These are phyloP conservation scores for Halesus radiatus DNA, from an alignment of 1,140 invertebrate species.

Conservation along the genomic window DNA sequence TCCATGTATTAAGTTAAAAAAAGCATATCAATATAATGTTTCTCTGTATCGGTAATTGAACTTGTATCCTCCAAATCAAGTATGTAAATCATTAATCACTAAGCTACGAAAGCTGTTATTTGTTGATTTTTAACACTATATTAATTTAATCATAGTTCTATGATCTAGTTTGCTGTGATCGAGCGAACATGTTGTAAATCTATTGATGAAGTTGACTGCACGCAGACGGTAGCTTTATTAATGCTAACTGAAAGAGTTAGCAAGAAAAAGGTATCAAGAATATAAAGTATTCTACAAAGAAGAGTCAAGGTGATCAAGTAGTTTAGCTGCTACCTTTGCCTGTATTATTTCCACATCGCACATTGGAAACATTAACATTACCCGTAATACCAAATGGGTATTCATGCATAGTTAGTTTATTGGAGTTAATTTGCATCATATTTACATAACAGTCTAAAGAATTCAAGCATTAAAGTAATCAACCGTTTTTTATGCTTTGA, in stretches of 20 bases:
- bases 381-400: conserved; percentile 10
- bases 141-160: neutral
- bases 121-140: neutral
- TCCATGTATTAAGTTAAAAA: no score
- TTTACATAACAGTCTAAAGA: conserved; percentile 26
- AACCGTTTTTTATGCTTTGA: conserved; percentile 14
- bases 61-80: no score
- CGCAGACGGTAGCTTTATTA: neutral
- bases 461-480: conserved; percentile 29
- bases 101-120: no score
- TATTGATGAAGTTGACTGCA: neutral
- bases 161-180: neutral
- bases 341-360: neutral
- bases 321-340: neutral
- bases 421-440: conserved; percentile 16
- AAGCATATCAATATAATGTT: no score
- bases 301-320: conserved; percentile 12
- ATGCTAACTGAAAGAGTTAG: neutral
- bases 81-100: no score
- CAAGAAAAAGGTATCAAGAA: neutral
- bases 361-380: conserved; percentile 15
- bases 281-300: conserved; percentile 5
- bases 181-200: neutral
- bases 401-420: conserved; percentile 3
- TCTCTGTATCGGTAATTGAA: no score